Evolutionary conservation across 2,888 invertebrate species (phyloP), one percentile per base, ranked within the genome.

Genomic region (Pherbina coryleti): DNA sequence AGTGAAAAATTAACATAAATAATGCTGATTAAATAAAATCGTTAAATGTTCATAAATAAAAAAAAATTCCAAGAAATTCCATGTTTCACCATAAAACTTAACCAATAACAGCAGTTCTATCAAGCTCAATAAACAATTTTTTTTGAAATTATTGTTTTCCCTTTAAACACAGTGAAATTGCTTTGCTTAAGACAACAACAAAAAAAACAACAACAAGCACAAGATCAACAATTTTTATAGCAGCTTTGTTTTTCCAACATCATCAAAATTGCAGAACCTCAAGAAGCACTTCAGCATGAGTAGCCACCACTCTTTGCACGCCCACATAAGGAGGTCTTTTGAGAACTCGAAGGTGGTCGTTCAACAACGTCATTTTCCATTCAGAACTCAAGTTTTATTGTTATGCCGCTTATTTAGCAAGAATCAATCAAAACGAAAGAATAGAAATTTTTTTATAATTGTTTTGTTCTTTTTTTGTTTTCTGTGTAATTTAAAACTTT

Each of bases 351-450:
- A 44, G 69, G 69, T 69, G 69, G 69, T 69, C 69, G 22, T 49
- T 49, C 49, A 49, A 19, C 69, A 28, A 37, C 17, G 44, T 51
- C 37, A 7, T 55, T 57, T 70, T 19, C 57, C 34, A 51, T 34
- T 19, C 28, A 62, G 62, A 49, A 62, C 60, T 73, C 62, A 11
- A 73, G 53, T 62, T 62, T 73, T 37, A 73, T 73, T 73, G 73
- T 62, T 73, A 73, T 25, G 73, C 28, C 31, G 25, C 49, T 22
- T 25, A n/a, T 73, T 73, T 73, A 73, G 60, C 62, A 49, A 49
- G 73, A 73, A 73, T 73, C 62, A 73, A 73, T 73, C 73, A 62
- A 57, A 69, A 25, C 69, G 69, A 51, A 69, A 44, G 69, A 69
- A 69, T 69, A 28, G 69, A 66, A 37, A 19, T 25, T 51, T 19